Evolutionary conservation across 2,113 vertebrate species (phyloP), one percentile per base, ranked within the genome.

Genomic region (Cololabis saira): DNA sequence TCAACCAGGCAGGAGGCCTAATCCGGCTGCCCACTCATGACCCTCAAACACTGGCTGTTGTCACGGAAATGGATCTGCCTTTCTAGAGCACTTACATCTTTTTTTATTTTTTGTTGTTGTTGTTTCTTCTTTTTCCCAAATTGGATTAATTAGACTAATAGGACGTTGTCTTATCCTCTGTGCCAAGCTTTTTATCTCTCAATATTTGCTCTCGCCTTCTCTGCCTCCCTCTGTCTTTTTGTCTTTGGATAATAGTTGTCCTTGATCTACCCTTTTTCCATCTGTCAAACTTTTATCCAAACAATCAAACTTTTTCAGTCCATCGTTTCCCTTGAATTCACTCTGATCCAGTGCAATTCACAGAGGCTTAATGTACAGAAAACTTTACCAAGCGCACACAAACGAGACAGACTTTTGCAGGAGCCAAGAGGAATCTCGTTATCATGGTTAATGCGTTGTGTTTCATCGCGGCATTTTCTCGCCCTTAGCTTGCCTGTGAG

Each of bases 101-200:
- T 71, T 61, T 41, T 57, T 71, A 49, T 61, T 24, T 44, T 51
- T 30, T 37, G 12, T 54, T 49, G 41, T 49, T 51, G 40, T 33
- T 37, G 11, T 71, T 48, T 59, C 58, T 59, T 33, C 48, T 44
- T 47, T 27, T 44, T 52, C 40, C 27, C 27, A 67, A 87, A 87
- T 78, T 78, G 78, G 79, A 86, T 89, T 90, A 88, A 90, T 89
- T 85, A 83, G 70, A 78, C 73, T 88, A 89, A 86, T 85, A 78
- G 82, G 65, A 74, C 82, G 86, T 83, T 90, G 88, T 89, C 81
- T 87, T 73, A 50, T 67, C 71, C 77, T 82, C 62, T 45, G 69
- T 70, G 76, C 62, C 76, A 80, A 68, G 76, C 76, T 81, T 84
- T 87, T 91, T 86, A 82, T 88, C 84, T 83, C 71, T 33, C 1